Percentiles rank a stretch among this genome's conserved stretches.
Evolutionary conservation across 1,140 invertebrate species (phyloP).

Genomic region (Lethocerus indicus): DNA sequence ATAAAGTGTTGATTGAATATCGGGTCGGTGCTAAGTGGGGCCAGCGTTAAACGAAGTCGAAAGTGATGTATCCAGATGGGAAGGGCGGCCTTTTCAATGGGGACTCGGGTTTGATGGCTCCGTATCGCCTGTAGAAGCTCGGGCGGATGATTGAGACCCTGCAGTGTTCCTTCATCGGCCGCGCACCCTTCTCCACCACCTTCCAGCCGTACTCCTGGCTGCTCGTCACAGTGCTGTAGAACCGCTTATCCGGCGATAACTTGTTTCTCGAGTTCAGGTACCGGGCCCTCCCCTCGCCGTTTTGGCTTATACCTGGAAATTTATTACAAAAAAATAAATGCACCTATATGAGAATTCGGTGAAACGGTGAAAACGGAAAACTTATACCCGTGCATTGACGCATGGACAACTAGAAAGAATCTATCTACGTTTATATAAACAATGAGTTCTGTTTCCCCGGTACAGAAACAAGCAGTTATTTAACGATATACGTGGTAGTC

Average conservation of each 20-base stretch:
- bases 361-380: too few species aligned
- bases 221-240: background rate
- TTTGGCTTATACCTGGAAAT: slow-evolving; percentile 5
- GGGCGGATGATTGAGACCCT: background rate
- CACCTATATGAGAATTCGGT: too few species aligned
- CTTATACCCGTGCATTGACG: too few species aligned
- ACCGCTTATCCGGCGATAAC: background rate
- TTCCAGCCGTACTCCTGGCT: slow-evolving; percentile 4
- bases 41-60: too few species aligned
- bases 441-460: too few species aligned
- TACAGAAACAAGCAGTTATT: too few species aligned
- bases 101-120: background rate
- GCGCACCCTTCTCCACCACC: background rate
- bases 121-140: slow-evolving; percentile 5
- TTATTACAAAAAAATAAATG: too few species aligned
- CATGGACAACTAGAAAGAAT: too few species aligned
- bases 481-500: too few species aligned
- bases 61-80: background rate
- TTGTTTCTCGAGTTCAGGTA: slow-evolving; percentile 1
- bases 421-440: too few species aligned
- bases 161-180: background rate
- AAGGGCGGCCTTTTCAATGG: background rate
- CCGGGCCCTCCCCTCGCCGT: slow-evolving; percentile 1
- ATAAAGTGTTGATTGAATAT: too few species aligned
- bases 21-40: too few species aligned